phyloP scores from a whole-genome alignment of 2,888 invertebrate genomes.

The Conistra vaccinii region DNA sequence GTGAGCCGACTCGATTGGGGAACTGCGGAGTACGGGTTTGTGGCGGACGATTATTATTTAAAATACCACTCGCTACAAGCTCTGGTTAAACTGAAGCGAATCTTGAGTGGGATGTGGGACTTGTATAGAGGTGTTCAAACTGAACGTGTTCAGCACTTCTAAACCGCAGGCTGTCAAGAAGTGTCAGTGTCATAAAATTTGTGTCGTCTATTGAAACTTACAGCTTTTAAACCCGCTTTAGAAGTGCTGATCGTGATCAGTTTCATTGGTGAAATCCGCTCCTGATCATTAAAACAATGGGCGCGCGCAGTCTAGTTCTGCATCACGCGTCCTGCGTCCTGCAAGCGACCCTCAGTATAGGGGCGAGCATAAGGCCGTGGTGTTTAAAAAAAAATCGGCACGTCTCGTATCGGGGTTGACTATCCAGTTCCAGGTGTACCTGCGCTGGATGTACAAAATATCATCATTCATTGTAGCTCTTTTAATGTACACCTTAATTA shows the following conservation, averaged over 20 bases:
- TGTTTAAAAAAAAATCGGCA: too few species aligned
- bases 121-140: background rate
- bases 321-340: background rate
- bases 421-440: background rate
- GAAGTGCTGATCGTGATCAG: background rate
- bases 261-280: background rate
- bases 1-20: too few species aligned
- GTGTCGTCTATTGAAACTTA: background rate
- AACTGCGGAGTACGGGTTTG: too few species aligned
- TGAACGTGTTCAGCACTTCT: background rate
- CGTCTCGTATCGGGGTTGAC: background rate
- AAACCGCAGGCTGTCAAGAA: rapidly evolving
- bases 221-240: background rate
- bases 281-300: background rate
- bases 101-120: too few species aligned
- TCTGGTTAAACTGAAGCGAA: too few species aligned
- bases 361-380: background rate
- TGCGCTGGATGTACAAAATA: too few species aligned
- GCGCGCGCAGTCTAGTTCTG: background rate
- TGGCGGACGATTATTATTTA: too few species aligned
- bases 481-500: slow-evolving; percentile 38
- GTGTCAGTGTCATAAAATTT: background rate
- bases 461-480: background rate
- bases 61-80: too few species aligned
- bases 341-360: background rate